Evolutionary conservation across 2,113 vertebrate genomes (phyloP).

Genomic region (Ibidorhyncha struthersii): DNA sequence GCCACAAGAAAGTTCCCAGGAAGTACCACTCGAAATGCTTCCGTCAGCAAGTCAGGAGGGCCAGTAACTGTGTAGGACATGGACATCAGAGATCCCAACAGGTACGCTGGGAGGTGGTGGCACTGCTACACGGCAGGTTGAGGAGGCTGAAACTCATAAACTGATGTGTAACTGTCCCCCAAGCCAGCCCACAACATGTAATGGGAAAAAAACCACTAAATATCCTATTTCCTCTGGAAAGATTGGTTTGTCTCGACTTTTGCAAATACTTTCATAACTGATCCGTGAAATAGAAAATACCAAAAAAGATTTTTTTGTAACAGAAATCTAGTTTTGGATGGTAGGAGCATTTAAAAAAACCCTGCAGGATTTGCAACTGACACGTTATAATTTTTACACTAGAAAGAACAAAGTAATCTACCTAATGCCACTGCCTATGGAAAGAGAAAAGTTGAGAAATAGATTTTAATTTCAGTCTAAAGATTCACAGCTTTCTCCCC

Average conservation of each 20-base stretch:
- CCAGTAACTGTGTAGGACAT: accelerated
- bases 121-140: background rate
- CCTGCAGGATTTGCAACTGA: background rate
- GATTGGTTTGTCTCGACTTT: background rate
- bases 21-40: background rate
- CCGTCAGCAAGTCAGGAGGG: accelerated
- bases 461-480: constrained; percentile 34
- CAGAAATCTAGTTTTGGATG: background rate
- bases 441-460: constrained; percentile 3
- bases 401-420: background rate
- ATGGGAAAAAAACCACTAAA: background rate
- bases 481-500: background rate
- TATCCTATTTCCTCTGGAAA: background rate
- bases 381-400: background rate
- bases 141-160: background rate
- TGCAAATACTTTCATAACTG: background rate
- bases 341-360: background rate
- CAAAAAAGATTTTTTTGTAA: background rate
- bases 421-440: background rate
- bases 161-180: background rate
- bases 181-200: background rate
- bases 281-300: background rate
- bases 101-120: background rate
- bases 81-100: background rate
- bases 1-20: background rate